These are phyloP conservation scores for Apodemus speciosus DNA, from an alignment of 2,113 vertebrate species.

Conservation along the genomic window DNA sequence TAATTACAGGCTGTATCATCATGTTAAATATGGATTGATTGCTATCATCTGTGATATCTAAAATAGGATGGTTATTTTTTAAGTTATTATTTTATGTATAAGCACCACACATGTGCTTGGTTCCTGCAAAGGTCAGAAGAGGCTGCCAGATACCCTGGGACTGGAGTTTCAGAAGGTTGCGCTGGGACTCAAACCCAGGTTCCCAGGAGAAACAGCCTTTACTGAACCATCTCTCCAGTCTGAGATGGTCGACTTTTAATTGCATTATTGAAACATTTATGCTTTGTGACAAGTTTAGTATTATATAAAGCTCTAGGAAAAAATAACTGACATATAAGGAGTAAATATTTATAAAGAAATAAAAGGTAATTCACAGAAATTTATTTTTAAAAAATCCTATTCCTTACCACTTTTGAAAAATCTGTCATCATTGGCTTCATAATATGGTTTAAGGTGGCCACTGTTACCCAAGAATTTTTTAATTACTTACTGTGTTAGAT, in stretches of 20 bases:
- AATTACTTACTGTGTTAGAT: neutral
- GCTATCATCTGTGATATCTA: neutral
- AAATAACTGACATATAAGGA: neutral
- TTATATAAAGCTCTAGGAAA: neutral
- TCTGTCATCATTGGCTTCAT: neutral
- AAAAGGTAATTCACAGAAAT: neutral
- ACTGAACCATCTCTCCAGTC: neutral
- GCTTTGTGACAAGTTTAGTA: constrained; percentile 7
- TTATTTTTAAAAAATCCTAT: neutral
- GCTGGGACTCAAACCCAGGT: neutral
- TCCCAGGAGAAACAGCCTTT: neutral
- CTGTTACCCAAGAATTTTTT: neutral
- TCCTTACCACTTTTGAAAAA: constrained; percentile 42
- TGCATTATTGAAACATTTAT: constrained; percentile 17
- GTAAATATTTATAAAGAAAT: neutral
- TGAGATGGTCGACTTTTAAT: neutral
- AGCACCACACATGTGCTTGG: neutral
- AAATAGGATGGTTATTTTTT: neutral
- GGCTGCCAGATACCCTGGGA: neutral
- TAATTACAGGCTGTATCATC: neutral
- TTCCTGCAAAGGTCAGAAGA: neutral
- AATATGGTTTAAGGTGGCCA: neutral
- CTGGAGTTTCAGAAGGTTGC: neutral
- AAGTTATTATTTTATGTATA: neutral
- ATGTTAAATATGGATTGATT: constrained; percentile 7